Evolutionary conservation across 2,888 invertebrate genomes (phyloP), one percentile per base, ranked within the genome.

Genomic region (Erpobdella octoculata): DNA sequence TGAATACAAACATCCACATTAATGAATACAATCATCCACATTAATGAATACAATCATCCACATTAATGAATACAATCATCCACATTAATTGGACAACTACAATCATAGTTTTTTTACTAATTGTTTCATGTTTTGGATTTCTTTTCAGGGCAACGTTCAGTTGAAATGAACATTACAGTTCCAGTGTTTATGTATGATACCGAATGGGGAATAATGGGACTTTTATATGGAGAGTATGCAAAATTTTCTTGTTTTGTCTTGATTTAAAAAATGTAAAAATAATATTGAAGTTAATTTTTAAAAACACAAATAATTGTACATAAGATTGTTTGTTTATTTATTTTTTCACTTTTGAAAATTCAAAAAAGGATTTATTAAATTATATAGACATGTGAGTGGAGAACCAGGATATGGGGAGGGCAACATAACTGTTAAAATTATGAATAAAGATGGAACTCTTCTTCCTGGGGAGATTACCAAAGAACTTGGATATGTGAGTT

Each of bases 81-180:
- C n/a, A n/a, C n/a, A n/a, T n/a, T n/a, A n/a, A n/a, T n/a, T n/a
- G n/a, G n/a, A n/a, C n/a, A n/a, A n/a, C n/a, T n/a, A n/a, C n/a
- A n/a, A n/a, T n/a, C n/a, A n/a, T n/a, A n/a, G n/a, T n/a, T n/a
- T n/a, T n/a, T n/a, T n/a, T n/a, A n/a, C n/a, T n/a, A n/a, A n/a
- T n/a, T n/a, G n/a, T n/a, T n/a, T n/a, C n/a, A n/a, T n/a, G n/a
- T n/a, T n/a, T 53, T 1, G 21, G 9, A 53, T 53, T n/a, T 1
- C 28, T 28, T 33, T 62, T 61, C 76, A 84, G 84, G 94, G 83
- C 93, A 93, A 83, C 93, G 93, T 0, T 86, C 93, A 77, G 94
- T 91, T 81, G 94, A 95, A 89, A 91, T 93, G 0, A 95, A 95
- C 83, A 92, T 96, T 0, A 93, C 93, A 0, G 93, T 93, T 90